Percentiles rank a stretch among this genome's conserved stretches.
These are phyloP conservation scores for Lamproptera curius DNA, from an alignment of 2,888 invertebrate genomes.

Conservation along the genomic window DNA sequence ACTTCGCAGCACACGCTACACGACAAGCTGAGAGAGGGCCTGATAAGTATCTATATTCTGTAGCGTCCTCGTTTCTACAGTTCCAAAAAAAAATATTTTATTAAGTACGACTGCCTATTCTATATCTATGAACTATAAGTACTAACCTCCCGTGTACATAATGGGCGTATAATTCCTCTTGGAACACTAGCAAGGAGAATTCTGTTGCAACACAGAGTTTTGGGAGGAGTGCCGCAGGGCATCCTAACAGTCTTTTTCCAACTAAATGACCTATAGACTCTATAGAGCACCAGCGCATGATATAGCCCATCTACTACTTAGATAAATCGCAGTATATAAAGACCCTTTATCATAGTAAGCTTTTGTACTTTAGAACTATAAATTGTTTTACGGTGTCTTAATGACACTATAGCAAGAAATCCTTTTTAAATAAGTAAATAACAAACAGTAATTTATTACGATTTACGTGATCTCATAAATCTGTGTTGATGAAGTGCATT, in stretches of 20 bases:
- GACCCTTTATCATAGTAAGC: no score
- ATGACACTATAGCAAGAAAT: no score
- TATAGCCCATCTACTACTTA: conserved; percentile 55
- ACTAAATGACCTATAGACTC: conserved; percentile 29
- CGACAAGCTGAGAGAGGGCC: conserved; percentile 56
- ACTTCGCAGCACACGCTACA: conserved; percentile 54
- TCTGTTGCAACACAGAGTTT: conserved; percentile 50
- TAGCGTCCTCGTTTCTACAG: conserved; percentile 48
- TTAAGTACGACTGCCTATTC: no score
- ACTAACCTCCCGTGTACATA: conserved; percentile 65
- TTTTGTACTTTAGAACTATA: no score
- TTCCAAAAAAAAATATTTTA: no score
- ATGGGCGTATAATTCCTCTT: conserved; percentile 63
- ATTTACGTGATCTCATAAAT: no score
- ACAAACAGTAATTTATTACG: no score
- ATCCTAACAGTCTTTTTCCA: conserved; percentile 34
- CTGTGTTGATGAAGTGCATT: no score
- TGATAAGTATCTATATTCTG: conserved; percentile 46
- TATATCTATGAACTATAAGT: not conserved
- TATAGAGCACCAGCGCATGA: conserved; percentile 52
- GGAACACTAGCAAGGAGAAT: conserved; percentile 56
- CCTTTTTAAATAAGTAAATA: no score
- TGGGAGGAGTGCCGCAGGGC: conserved; percentile 34
- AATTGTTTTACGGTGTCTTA: no score
- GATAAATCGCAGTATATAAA: no score